phyloP scores from a whole-genome alignment of 2,888 invertebrate genomes.

The Cantharis lateralis region DNA sequence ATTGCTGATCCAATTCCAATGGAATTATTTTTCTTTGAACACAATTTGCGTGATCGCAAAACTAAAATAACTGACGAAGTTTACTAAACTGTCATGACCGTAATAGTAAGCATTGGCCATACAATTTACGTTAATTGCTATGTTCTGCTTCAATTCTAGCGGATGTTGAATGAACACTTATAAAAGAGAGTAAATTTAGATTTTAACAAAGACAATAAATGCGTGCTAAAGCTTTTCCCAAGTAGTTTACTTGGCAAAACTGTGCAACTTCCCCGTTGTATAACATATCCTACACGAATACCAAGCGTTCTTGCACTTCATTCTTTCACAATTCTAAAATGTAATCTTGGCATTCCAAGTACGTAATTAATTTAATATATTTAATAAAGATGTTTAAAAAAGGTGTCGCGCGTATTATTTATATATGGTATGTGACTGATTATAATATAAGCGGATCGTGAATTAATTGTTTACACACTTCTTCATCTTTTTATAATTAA shows the following conservation, averaged over 20 bases:
- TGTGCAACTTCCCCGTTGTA: slow-evolving; percentile 10
- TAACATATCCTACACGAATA: slow-evolving; percentile 6
- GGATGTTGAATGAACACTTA: slow-evolving; percentile 16
- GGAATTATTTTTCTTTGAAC: neutral
- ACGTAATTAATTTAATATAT: neutral
- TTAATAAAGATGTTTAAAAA: neutral
- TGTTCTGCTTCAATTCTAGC: slow-evolving; percentile 17
- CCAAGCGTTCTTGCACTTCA: neutral
- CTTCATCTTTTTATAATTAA: neutral
- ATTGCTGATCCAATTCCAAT: neutral
- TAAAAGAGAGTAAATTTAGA: slow-evolving; percentile 5
- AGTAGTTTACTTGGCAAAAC: slow-evolving; percentile 6
- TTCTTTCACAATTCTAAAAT: neutral
- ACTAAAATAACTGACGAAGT: neutral
- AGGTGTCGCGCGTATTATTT: neutral
- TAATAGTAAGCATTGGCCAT: slow-evolving; percentile 17
- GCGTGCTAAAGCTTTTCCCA: slow-evolving; percentile 6
- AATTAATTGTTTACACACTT: neutral
- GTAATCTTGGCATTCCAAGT: neutral
- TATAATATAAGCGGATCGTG: neutral
- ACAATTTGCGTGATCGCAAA: neutral
- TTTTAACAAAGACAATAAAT: slow-evolving; percentile 3
- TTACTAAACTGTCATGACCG: slow-evolving; percentile 20
- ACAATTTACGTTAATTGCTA: slow-evolving; percentile 22
- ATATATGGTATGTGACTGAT: neutral